Base-by-base conservation (phyloP, 2,113 vertebrate species). In the Carassius auratus region DNA sequence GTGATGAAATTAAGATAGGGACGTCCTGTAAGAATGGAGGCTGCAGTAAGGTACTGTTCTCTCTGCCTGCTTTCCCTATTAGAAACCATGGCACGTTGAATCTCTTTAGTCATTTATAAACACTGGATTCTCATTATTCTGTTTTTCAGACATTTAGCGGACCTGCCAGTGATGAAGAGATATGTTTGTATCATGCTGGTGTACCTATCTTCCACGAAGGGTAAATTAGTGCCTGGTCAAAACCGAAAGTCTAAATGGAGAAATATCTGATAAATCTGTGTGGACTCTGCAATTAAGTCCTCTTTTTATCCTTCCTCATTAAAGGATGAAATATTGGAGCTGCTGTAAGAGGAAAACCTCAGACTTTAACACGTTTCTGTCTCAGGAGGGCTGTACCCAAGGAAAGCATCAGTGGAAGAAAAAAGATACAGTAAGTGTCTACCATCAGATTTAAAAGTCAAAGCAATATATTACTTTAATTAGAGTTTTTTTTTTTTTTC, bases 261-360 rank as follows among this genome's bases (percentile, higher is more conserved):
- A 23, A 45, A 9, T 64, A 36, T 38, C 36, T 48, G 59, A 57
- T 26, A 26, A 1, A 38, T 52, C 3, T 5, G 9, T 5, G 9
- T 1, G 4, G 17, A 8, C 26, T 74, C 57, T 33, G 23, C 5
- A 69, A 57, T 84, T 83, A 48, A 48, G 17, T 26, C 62, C 23
- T 76, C 15, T 76, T 42, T 81, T 85, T 50, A 57, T 57, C 36
- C 21, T 85, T 45, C 61, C 52, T 88, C 77, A 79, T 86, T 33
- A 85, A 87, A 99, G 98, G 93, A 98, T 99, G 97, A 99, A 99
- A 93, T 99, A 98, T 88, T 99, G 98, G 98, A 99, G 95, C 92
- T 99, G 97, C 90, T 99, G 97, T 91, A 98, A 96, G 90, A 96
- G 95, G 91, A 98, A 97, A 97, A 99, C 98, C 1, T 98, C 97